Evolutionary conservation across 30 jellyfish, hydroid and myxozoan genomes (phyloP).

Genomic region (Pelagia noctiluca): DNA sequence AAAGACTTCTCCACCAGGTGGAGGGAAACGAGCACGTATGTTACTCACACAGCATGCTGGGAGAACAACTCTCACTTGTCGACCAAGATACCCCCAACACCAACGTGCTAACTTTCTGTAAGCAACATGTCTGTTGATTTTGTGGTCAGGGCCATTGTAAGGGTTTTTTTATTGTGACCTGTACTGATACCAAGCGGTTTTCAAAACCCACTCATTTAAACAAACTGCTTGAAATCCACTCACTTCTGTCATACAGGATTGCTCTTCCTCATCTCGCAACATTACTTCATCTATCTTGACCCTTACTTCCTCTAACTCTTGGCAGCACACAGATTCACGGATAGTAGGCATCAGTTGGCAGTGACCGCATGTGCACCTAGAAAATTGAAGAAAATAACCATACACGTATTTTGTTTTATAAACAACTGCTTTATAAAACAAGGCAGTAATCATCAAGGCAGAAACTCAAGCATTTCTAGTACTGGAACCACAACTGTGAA

Average conservation of each 20-base stretch:
- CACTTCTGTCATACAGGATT: background rate
- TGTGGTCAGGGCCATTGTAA: constrained; percentile 6
- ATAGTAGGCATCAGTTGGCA: constrained; percentile 3
- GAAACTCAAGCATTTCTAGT: too few species aligned
- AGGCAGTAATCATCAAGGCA: too few species aligned
- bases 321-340: constrained; percentile 13
- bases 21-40: constrained; percentile 10
- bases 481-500: too few species aligned
- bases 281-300: background rate
- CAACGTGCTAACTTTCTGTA: constrained; percentile 5
- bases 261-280: background rate
- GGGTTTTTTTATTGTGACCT: background rate
- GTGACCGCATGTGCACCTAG: constrained; percentile 17
- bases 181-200: constrained; percentile 7
- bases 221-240: constrained; percentile 6
- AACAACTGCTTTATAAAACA: too few species aligned
- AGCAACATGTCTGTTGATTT: constrained; percentile 10
- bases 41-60: constrained; percentile 7
- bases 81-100: constrained; percentile 26
- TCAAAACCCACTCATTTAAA: constrained; percentile 8
- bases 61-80: constrained; percentile 11
- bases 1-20: constrained; percentile 8
- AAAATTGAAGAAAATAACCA: too few species aligned
- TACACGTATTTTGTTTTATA: too few species aligned
- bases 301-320: background rate